phyloP scores from a whole-genome alignment of 2,113 vertebrate genomes.

The Melospiza melodia region DNA sequence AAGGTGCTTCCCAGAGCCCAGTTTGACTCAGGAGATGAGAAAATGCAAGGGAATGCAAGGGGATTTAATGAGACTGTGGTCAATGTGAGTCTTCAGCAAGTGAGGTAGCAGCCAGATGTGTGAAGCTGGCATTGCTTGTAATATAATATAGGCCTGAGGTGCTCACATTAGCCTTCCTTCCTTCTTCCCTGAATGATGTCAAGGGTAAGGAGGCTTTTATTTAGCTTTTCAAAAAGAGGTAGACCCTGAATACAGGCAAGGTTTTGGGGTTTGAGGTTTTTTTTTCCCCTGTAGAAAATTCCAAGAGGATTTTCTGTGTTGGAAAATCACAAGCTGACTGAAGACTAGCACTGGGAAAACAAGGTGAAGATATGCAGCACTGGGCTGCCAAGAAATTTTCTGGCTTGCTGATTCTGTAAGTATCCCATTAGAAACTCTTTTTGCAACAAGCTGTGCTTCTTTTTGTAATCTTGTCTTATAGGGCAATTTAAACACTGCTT shows the following conservation, averaged over 20 bases:
- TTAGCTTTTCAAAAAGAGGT: background rate
- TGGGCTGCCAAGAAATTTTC: background rate
- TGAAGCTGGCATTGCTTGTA: background rate
- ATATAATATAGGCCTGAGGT: background rate
- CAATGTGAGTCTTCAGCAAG: background rate
- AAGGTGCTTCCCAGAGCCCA: background rate
- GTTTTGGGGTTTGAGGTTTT: background rate
- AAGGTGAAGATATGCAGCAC: background rate
- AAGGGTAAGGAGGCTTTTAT: background rate
- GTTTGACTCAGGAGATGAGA: background rate
- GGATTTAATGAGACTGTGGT: background rate
- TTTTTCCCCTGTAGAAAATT: background rate
- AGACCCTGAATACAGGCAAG: background rate
- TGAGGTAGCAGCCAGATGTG: background rate
- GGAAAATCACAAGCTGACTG: background rate
- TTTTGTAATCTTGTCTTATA: background rate
- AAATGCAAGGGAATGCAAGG: background rate
- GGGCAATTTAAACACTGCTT: background rate
- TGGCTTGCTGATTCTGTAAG: background rate
- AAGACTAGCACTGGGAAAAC: background rate
- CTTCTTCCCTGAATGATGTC: background rate
- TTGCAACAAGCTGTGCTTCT: background rate
- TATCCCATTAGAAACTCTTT: background rate
- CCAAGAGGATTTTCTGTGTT: background rate
- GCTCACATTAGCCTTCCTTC: background rate